A percentile compares a stretch with the other conserved stretches of the same genome.
These are phyloP conservation scores for Standfussiana lucernea DNA, from an alignment of 2,888 invertebrate species.

Conservation along the genomic window DNA sequence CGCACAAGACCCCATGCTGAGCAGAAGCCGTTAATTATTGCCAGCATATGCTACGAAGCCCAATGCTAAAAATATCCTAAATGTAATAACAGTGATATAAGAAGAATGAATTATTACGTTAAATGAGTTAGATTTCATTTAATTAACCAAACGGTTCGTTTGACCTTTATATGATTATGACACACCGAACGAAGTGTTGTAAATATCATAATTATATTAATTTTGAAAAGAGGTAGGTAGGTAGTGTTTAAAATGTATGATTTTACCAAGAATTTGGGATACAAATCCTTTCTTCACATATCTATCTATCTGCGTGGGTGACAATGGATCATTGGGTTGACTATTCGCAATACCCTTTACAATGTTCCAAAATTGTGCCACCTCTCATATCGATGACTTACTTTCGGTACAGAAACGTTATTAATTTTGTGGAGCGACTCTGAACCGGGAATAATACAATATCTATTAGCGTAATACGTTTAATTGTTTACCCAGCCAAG, in stretches of 20 bases:
- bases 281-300: neutral
- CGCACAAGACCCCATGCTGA: neutral
- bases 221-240: neutral
- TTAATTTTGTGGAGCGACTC: conserved; percentile 2
- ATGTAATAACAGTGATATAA: neutral
- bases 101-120: neutral
- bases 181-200: neutral
- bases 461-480: conserved; percentile 7
- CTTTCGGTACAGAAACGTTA: neutral
- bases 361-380: neutral
- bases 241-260: neutral
- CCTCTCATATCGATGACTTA: neutral
- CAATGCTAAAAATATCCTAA: neutral
- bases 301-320: neutral
- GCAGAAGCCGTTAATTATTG: neutral
- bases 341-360: neutral
- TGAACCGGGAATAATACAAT: conserved; percentile 2
- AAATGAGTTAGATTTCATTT: neutral
- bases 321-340: neutral
- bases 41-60: neutral
- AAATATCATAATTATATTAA: neutral
- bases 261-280: neutral
- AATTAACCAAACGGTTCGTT: neutral
- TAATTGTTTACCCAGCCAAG: conserved; percentile 6
- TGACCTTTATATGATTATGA: neutral